Percentiles rank a stretch among this genome's conserved stretches.
Conservation (phyloP, 2,888 invertebrate genomes). For the Petrolisthes manimaculis region DNA sequence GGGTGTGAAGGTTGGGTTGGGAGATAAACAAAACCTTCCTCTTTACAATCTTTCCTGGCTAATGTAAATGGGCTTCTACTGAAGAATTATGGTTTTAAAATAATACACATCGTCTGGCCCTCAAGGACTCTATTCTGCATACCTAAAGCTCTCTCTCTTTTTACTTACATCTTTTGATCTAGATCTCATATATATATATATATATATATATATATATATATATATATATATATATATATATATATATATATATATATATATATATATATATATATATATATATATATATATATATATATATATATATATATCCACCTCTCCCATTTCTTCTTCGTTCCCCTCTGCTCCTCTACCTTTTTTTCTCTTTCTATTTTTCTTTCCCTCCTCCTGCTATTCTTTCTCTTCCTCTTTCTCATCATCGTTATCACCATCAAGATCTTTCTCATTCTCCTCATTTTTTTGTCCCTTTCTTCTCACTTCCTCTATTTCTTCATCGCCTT, state of each 20-base stretch:
- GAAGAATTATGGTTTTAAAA: too few relatives aligned
- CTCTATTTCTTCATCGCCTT: not conserved
- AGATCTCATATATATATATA: too few relatives aligned
- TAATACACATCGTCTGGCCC: too few relatives aligned
- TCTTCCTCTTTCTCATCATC: not conserved
- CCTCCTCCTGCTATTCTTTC: not conserved
- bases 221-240: slow-evolving; percentile 1
- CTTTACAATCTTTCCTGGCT: too few relatives aligned
- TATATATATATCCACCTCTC: not conserved
- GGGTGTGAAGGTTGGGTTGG: too few relatives aligned
- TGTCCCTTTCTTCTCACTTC: not conserved
- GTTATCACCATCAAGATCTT: too few relatives aligned
- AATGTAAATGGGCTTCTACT: too few relatives aligned
- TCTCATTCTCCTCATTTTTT: too few relatives aligned
- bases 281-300: not conserved
- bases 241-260: slow-evolving; percentile 1
- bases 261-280: slow-evolving; percentile 1
- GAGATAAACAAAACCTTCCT: too few relatives aligned
- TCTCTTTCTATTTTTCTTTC: not conserved
- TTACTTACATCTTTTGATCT: too few relatives aligned
- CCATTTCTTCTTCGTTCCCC: not conserved
- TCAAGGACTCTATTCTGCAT: too few relatives aligned
- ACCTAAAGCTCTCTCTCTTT: too few relatives aligned
- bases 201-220: slow-evolving; percentile 1
- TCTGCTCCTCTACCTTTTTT: not conserved